phyloP scores from a whole-genome alignment of 2,113 vertebrate genomes.

The Sakesphorus luctuosus region DNA sequence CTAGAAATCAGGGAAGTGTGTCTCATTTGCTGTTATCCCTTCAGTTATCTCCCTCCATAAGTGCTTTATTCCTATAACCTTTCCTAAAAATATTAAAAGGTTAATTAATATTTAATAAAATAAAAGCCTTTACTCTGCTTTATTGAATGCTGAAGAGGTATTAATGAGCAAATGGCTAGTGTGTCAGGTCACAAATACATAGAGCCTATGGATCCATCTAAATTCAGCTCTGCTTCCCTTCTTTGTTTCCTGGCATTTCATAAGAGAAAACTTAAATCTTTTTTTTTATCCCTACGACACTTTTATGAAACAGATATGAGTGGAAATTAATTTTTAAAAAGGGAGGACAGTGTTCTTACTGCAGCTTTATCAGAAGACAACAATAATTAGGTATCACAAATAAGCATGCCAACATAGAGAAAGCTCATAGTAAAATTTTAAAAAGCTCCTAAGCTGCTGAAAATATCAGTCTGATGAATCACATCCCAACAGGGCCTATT shows the following conservation, averaged over 20 bases:
- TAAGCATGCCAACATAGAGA: neutral
- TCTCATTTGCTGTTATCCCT: neutral
- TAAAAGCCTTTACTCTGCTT: conserved; percentile 59
- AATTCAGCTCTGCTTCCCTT: neutral
- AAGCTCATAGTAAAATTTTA: neutral
- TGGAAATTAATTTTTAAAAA: conserved; percentile 38
- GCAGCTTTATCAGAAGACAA: neutral
- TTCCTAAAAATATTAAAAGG: conserved; percentile 60
- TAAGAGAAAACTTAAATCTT: neutral
- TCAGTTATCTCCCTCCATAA: neutral
- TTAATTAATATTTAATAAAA: conserved; percentile 74
- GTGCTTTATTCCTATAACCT: conserved; percentile 20
- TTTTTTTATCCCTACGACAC: neutral
- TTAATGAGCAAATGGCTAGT: conserved; percentile 30
- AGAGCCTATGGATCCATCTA: neutral
- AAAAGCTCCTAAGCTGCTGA: neutral
- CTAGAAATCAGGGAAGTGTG: neutral
- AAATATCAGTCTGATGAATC: neutral
- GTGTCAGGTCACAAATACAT: neutral
- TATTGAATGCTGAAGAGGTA: conserved; percentile 53
- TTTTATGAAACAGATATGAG: neutral
- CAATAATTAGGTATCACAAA: neutral
- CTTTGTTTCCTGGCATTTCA: neutral
- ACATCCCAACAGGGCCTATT: neutral
- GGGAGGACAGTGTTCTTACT: neutral